A percentile compares a stretch with the other conserved stretches of the same genome.
Evolutionary conservation across 1,140 invertebrate genomes (phyloP).

Genomic region (Drosophila setifemur): DNA sequence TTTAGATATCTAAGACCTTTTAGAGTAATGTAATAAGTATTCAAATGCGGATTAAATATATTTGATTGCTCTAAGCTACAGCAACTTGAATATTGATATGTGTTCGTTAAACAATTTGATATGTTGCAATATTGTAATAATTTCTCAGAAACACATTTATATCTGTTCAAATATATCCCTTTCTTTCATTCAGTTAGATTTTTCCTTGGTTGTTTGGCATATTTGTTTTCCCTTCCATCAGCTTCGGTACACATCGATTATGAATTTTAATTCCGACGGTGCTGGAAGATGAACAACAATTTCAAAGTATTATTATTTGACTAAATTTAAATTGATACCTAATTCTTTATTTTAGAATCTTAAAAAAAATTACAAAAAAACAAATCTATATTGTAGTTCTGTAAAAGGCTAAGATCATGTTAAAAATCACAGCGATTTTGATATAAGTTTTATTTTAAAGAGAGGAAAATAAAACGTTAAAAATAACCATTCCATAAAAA

Average conservation of each 20-base stretch:
- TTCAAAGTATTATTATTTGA: no score
- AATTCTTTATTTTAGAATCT: no score
- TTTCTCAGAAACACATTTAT: constrained; percentile 13
- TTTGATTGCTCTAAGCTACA: constrained; percentile 21
- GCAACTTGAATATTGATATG: constrained; percentile 57
- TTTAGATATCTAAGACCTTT: constrained; percentile 40
- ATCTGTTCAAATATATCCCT: neutral
- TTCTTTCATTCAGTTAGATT: constrained; percentile 21
- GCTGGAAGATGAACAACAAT: no score
- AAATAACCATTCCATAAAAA: no score
- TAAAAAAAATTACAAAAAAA: no score
- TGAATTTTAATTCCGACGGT: constrained; percentile 33
- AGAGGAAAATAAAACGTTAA: no score
- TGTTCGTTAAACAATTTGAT: constrained; percentile 47
- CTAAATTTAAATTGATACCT: no score
- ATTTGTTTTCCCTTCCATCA: neutral
- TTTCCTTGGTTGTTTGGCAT: neutral
- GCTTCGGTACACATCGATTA: neutral
- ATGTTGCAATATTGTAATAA: constrained; percentile 40
- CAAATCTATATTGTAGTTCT: no score
- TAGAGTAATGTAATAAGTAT: constrained; percentile 30
- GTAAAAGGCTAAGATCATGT: no score
- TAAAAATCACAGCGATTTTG: no score
- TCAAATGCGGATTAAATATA: constrained; percentile 15
- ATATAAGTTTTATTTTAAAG: no score